Percentiles rank a stretch among this genome's conserved stretches.
phyloP scores from a whole-genome alignment of 2,797 vertebrate genomes.

The Danio aesculapii region DNA sequence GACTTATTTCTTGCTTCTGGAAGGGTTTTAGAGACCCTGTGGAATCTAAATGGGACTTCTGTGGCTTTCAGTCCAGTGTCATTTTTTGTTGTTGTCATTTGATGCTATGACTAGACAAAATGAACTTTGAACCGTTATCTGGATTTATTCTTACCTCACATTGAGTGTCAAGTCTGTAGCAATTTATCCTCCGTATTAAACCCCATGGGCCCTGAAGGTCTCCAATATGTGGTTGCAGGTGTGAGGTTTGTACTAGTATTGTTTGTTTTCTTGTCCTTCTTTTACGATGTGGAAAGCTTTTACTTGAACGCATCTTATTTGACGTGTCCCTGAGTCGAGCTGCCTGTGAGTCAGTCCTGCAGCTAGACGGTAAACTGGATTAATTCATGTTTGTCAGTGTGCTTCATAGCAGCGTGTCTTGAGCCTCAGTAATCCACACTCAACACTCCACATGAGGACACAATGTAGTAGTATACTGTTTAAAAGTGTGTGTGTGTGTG shows the following conservation, averaged over 20 bases:
- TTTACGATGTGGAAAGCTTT: conserved; percentile 8
- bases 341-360: conserved; percentile 27
- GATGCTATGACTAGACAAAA: not conserved
- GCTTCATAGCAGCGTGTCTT: conserved; percentile 3
- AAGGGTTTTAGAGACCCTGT: conserved; percentile 2
- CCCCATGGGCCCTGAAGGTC: not conserved
- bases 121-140: not conserved
- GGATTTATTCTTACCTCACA: conserved; percentile 8
- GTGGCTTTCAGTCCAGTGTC: not conserved
- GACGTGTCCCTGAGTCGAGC: conserved; percentile 15
- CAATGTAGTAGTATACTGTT: not conserved
- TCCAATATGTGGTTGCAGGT: not conserved
- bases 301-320: conserved; percentile 22
- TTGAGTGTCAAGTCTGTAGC: not conserved
- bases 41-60: conserved; percentile 11
- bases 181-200: conserved; percentile 8
- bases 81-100: conserved; percentile 17
- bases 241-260: not conserved
- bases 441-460: not conserved
- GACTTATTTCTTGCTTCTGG: not conserved
- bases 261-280: not conserved
- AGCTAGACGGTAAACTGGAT: conserved; percentile 24
- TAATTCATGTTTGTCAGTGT: conserved; percentile 32
- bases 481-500: too few species aligned
- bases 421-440: conserved; percentile 18